Evolutionary conservation across 2,797 vertebrate species (phyloP).

Genomic region (Gymnothorax javanicus): DNA sequence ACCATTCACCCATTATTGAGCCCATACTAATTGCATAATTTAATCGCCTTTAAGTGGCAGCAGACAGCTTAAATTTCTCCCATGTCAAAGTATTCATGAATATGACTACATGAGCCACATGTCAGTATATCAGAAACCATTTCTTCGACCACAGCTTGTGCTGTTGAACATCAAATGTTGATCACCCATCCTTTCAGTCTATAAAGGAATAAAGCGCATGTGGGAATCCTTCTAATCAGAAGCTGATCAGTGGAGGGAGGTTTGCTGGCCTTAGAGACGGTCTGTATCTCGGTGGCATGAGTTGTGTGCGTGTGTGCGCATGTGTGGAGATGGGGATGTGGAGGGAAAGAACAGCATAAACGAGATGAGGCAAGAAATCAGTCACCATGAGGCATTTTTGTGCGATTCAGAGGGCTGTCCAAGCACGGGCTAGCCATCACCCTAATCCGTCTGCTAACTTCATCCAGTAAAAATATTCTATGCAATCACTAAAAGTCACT

Average conservation of each 20-base stretch:
- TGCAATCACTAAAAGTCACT: no score
- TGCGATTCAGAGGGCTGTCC: not conserved
- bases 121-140: not conserved
- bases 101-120: no score
- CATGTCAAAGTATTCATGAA: no score
- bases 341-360: constrained; percentile 10
- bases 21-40: no score
- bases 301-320: not conserved
- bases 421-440: not conserved
- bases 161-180: not conserved
- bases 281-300: not conserved
- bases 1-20: no score
- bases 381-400: constrained; percentile 7
- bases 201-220: not conserved
- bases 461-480: not conserved
- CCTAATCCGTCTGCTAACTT: not conserved
- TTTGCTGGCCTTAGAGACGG: constrained; percentile 24
- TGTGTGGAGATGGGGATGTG: constrained; percentile 3
- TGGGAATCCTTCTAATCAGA: not conserved
- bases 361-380: constrained; percentile 31
- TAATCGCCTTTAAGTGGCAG: no score
- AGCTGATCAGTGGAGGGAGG: constrained; percentile 19
- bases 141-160: not conserved
- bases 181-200: not conserved
- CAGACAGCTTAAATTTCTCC: no score